Evolutionary conservation across 2,888 invertebrate species (phyloP), one percentile per base, ranked within the genome.

Genomic region (Plagodis dolabraria): DNA sequence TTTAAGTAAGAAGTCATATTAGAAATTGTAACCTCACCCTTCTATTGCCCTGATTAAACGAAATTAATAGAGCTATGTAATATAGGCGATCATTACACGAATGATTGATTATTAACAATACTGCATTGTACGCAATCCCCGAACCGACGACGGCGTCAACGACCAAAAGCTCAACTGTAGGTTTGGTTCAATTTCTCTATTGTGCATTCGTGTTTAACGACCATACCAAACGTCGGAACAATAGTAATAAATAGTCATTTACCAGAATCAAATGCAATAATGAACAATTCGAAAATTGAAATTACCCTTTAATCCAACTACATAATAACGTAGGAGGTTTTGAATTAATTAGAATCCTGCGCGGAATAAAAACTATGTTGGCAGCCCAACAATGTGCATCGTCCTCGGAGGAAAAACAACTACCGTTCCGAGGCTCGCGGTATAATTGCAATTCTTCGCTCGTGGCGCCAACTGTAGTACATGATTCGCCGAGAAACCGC

Each of bases 71-170:
- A 64, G 65, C 63, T 60, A n/a, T n/a, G n/a, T n/a, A 70, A 62
- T 63, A 65, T 59, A 55, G 59, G 52, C 53, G 63, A 74, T 77
- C 73, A 82, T 85, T 84, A 82, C 79, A 85, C 84, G 87, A 81
- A 60, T 79, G 82, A 85, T 83, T 87, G 81, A 71, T 74, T 75
- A 71, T 67, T 70, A 64, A 80, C 77, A 81, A 80, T 80, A 68
- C 72, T 60, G 68, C 70, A 77, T 79, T 80, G 75, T 79, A 70
- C 70, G 67, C 60, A 59, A 64, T 55, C 52, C 51, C 59, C 55
- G 65, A 61, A 65, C 53, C 62, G 45, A 12, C 36, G 12, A 8
- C 10, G 42, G 72, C 73, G 70, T 74, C 75, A 72, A 73, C 68
- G 69, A 68, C 64, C 69, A 65, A 74, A 68, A 54, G 59, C 55